Base-by-base conservation (phyloP, 2,113 vertebrate species). In the Saimiri boliviensis region DNA sequence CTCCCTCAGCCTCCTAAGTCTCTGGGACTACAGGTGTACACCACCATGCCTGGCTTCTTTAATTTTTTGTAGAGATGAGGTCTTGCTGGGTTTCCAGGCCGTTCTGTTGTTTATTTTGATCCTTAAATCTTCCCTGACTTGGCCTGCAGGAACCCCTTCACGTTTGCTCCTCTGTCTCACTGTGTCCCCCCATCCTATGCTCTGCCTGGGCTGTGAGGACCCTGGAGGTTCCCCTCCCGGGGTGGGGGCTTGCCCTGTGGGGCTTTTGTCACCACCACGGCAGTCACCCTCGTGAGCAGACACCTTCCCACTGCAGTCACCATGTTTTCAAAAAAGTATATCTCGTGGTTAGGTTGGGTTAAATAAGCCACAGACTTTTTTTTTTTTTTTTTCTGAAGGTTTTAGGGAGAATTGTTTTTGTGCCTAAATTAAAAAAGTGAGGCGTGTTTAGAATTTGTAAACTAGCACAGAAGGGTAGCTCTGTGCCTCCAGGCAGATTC, bases 251-350 rank as follows among this genome's bases (percentile, higher is more conserved):
- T 2, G 19, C 37, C 25, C 11, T 23, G 23, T 9, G 1, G 23
- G 84, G 56, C 19, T 45, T 60, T 19, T 47, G 56, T 56, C 35
- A 30, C 2, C 6, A 45, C 40, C 4, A 0, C 3, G 8, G 66
- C 37, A 10, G 56, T 12, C 52, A 8, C 2, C 4, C 42, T 35
- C 0, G 0, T 1, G 23, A 56, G 20, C 52, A 14, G 6, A 27
- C 5, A 40, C 8, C 40, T 87, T 60, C 6, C 6, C 11, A 8
- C 23, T 42, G 9, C 83, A 68, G 14, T 54, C 45, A 49, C 32
- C 20, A 23, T 11, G 17, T n/a, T 74, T 82, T 60, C 32, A 63
- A 27, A 20, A 4, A 86, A 56, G n/a, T 47, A 8, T 12, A 52
- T 92, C 80, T 81, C 14, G 0, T 42, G 35, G 11, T 71, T 74